Percentiles rank a stretch among this genome's conserved stretches.
Conservation (phyloP, 2,113 vertebrate species). For the Litocranius walleri region DNA sequence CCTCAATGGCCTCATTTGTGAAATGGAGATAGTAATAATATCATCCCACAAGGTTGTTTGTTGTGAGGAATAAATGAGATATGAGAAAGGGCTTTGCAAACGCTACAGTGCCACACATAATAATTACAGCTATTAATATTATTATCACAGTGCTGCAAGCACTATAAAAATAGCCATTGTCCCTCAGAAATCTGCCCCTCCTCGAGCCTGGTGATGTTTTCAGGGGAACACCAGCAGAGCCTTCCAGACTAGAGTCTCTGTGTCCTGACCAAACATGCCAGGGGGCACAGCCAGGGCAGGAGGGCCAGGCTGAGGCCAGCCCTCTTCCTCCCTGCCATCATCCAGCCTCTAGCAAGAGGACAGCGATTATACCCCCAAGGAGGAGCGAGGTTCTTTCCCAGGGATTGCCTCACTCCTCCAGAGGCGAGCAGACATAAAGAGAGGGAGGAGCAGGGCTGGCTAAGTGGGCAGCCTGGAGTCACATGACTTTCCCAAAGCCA, state of each 20-base stretch:
- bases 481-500: not conserved
- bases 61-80: not conserved
- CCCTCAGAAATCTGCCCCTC: not conserved
- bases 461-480: not conserved
- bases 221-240: not conserved
- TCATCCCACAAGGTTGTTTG: not conserved
- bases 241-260: not conserved
- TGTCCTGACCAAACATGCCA: not conserved
- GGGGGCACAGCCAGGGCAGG: not conserved
- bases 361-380: not conserved
- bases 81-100: not conserved
- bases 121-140: not conserved
- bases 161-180: not conserved
- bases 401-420: not conserved
- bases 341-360: not conserved
- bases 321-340: not conserved
- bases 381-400: not conserved
- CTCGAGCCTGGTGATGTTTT: not conserved
- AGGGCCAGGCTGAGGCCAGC: not conserved
- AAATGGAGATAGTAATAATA: not conserved
- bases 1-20: not conserved
- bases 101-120: too few relatives aligned
- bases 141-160: not conserved
- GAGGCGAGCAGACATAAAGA: not conserved
- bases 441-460: not conserved